Evolutionary conservation across 2,113 vertebrate species (phyloP).

Genomic region (Dromiciops gliroides): DNA sequence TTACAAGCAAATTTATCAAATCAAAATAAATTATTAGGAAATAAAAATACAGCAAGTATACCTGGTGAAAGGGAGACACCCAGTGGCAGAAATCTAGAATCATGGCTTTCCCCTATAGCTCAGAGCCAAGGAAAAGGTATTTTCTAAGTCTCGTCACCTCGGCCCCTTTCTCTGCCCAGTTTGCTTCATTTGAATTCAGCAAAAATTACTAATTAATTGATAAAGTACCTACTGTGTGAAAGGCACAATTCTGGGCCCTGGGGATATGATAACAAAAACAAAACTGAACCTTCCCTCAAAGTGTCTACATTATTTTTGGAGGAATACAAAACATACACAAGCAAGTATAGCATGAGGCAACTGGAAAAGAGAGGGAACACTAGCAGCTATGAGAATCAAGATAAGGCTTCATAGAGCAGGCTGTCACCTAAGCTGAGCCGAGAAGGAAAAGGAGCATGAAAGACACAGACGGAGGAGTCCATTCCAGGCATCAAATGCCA

Average conservation of each 20-base stretch:
- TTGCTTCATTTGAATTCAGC: conserved; percentile 28
- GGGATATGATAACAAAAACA: not conserved
- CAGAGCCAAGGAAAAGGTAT: not conserved
- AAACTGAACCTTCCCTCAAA: not conserved
- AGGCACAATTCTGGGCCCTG: not conserved
- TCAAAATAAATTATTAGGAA: conserved; percentile 15
- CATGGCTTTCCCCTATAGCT: not conserved
- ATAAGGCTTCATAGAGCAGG: not conserved
- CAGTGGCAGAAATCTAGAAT: conserved; percentile 54
- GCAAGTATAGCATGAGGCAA: not conserved
- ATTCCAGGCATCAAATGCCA: not conserved
- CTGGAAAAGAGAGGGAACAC: not conserved
- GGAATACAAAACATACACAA: not conserved
- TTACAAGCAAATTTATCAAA: conserved; percentile 24
- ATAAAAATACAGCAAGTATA: fast-evolving
- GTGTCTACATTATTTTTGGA: not conserved
- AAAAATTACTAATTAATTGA: not conserved
- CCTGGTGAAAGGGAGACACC: conserved; percentile 76
- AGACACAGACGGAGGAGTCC: not conserved
- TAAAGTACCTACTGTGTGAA: not conserved
- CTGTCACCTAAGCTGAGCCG: not conserved
- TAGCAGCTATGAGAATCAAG: not conserved
- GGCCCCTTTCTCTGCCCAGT: conserved; percentile 32
- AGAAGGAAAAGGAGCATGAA: not conserved
- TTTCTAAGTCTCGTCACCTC: conserved; percentile 26